Base-by-base conservation (phyloP, 92 coral and sea anemone genomes). In the Parazoanthus swiftii region DNA sequence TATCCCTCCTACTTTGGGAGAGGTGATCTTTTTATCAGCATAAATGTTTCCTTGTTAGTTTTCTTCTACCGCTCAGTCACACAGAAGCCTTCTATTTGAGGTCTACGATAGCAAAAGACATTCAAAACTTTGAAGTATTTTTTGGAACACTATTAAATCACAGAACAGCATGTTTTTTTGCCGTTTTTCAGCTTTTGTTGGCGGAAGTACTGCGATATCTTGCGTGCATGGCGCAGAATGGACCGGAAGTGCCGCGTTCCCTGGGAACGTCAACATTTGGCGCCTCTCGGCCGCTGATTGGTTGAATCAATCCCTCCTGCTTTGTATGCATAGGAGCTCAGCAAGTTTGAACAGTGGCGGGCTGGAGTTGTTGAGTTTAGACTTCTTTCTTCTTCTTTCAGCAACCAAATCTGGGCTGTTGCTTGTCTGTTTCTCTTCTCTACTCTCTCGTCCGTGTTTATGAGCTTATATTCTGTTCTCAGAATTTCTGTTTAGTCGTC, bases 321-420 rank as follows among this genome's bases (percentile, higher is more conserved):
- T 92, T 91, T 92, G 88, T 91, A 90, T 92, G 89, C 86, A 81
- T 25, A 89, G 79, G 72, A 68, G 54, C 65, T 79, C 81, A 42
- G 16, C 74, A 72, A 77, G 91, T 92, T 92, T 86, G 91, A 92
- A 90, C 85, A 87, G 91, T 90, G 92, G 94, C 94, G 92, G 94
- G 91, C 91, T 84, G 18, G 44, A 66, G 46, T 81, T 80, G 90
- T 20, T 87, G 81, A 89, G 90, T 82, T 89, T 56, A 75, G 88
- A 4, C 26, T 87, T 37, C 77, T 63, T 77, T 82, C 90, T 87
- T 82, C 86, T 67, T 77, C 58, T 59, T 73, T 84, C 73, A 71
- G 23, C 81, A 26, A 46, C 59, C 58, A 39, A 42, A 75, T 42
- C 79, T 71, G 37, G 44, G 74, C 74, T 70, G 13, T 36, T 36